Evolutionary conservation across 2,888 invertebrate species (phyloP), one percentile per base, ranked within the genome.

Genomic region (Nomada flava): DNA sequence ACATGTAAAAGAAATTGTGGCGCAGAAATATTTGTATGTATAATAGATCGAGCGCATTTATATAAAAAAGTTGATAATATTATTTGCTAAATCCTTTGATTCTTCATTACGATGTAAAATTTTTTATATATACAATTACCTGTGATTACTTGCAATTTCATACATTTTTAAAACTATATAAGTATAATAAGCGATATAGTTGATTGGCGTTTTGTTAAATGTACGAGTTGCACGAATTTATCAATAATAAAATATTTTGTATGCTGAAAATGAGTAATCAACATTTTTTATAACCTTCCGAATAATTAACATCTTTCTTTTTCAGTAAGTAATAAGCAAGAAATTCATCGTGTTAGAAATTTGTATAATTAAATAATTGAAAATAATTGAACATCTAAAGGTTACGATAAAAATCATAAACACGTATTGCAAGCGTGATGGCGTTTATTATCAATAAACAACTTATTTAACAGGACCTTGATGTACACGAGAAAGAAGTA

Each of bases 391-490:
- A 59, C 65, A 60, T 62, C 47, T 68, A 52, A 63, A 80, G 57
- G 44, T 53, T 68, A 50, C 50, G 44, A 71, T 57, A 71, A 83
- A 79, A 53, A 81, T 69, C 53, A 64, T 53, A 70, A 60, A 76
- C 65, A 80, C 53, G 23, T 84, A 73, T 76, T 91, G 92, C 93
- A 94, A 94, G 94, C 94, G 91, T 94, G 92, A 93, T 93, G 93
- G 93, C 93, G 92, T 94, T 93, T 94, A 94, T 94, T 94, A 93
- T 93, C 89, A 91, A 92, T 93, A 93, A 94, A 93, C 93, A 93
- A 93, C 92, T 93, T 93, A 93, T 93, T 93, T 92, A 93, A 93
- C 93, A 94, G 92, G 91, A 92, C 92, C 89, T 92, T 92, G 92
- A 93, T 93, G 91, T 93, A 93, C 93, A 94, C 91, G 91, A 92